These are phyloP conservation scores for Hapalemur alaotrensis DNA, from an alignment of 2,797 vertebrate genomes.

Conservation along the genomic window DNA sequence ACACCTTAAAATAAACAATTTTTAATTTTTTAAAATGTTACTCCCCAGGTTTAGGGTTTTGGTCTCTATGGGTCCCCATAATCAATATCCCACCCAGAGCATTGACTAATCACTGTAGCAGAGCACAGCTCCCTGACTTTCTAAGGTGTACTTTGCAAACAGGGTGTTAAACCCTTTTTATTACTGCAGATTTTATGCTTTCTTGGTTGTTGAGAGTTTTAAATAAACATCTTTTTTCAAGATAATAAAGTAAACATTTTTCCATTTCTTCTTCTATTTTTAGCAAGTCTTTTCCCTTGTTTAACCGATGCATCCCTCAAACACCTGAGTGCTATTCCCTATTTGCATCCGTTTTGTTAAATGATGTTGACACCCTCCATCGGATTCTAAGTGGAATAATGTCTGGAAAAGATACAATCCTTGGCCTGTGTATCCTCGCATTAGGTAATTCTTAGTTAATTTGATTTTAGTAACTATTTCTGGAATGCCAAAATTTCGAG, in stretches of 20 bases:
- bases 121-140: background rate
- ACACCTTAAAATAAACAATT: background rate
- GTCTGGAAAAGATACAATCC: slow-evolving; percentile 84
- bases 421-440: slow-evolving; percentile 84
- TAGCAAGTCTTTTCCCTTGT: slow-evolving; percentile 86
- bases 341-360: slow-evolving; percentile 83
- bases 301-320: slow-evolving; percentile 87
- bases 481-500: background rate
- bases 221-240: background rate
- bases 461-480: background rate
- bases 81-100: background rate
- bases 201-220: background rate
- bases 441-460: slow-evolving; percentile 82
- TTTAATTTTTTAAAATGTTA: background rate
- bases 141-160: background rate
- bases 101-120: background rate
- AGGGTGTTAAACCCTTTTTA: background rate
- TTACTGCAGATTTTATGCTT: background rate
- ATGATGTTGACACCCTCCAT: slow-evolving; percentile 84
- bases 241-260: background rate
- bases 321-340: slow-evolving; percentile 85
- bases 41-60: background rate
- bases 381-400: slow-evolving; percentile 85
- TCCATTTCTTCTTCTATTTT: slow-evolving; percentile 61
- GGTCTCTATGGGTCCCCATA: background rate